Percentiles rank a stretch among this genome's conserved stretches.
Conservation (phyloP, 2,797 vertebrate species). For the Pseudochirops cupreus region DNA sequence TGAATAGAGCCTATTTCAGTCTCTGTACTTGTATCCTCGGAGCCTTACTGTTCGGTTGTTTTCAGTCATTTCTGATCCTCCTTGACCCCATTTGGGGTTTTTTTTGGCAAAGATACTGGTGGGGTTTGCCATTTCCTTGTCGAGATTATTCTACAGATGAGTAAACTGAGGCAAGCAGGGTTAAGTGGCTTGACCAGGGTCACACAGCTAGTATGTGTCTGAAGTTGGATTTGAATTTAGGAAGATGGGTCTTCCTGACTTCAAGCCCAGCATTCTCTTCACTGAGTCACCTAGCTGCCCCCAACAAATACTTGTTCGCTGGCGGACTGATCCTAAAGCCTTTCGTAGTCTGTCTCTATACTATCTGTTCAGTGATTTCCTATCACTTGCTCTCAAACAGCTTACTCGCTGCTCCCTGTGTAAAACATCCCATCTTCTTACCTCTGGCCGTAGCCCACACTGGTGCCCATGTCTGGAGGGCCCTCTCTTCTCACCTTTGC, state of each 20-base stretch:
- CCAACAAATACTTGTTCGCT: not conserved
- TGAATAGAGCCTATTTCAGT: not conserved
- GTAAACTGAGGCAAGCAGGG: too few species aligned
- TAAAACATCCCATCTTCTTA: not conserved
- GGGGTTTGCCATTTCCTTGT: too few species aligned
- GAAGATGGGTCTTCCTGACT: too few species aligned
- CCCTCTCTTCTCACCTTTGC: not conserved
- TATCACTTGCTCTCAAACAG: not conserved
- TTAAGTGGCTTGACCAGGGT: not conserved
- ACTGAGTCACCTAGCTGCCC: not conserved
- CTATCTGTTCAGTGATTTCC: not conserved
- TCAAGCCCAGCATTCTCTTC: not conserved
- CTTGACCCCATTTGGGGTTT: too few species aligned
- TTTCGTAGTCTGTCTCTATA: too few species aligned
- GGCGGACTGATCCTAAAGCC: not conserved
- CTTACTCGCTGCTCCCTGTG: not conserved
- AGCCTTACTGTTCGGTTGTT: not conserved
- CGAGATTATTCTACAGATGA: too few species aligned
- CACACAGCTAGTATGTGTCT: not conserved
- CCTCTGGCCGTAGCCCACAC: not conserved
- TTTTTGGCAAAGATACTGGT: too few species aligned
- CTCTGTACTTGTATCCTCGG: not conserved
- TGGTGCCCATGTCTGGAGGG: not conserved
- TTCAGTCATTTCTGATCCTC: too few species aligned
- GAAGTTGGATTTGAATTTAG: slow-evolving; percentile 6